A percentile compares a stretch with the other conserved stretches of the same genome.
Evolutionary conservation across 2,113 vertebrate species (phyloP).

Genomic region (Mormyrus lacerda): DNA sequence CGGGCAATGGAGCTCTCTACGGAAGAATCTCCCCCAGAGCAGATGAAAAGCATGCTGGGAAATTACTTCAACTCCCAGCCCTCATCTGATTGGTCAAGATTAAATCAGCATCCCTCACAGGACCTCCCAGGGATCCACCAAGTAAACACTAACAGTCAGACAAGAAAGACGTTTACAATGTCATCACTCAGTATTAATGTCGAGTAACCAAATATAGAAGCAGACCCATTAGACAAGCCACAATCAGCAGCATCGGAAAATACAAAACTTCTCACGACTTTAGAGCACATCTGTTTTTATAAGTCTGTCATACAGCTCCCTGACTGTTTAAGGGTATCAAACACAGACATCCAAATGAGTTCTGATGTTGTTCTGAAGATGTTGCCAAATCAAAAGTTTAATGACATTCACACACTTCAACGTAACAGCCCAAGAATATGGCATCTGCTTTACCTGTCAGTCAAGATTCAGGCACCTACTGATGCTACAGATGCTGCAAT

Average conservation of each 20-base stretch:
- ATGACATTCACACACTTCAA: background rate
- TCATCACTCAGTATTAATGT: background rate
- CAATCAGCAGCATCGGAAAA: background rate
- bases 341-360: constrained; percentile 18
- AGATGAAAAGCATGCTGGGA: background rate
- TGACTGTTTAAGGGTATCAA: constrained; percentile 18
- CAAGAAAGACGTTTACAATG: background rate
- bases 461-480: constrained; percentile 22
- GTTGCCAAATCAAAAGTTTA: background rate
- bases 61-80: background rate
- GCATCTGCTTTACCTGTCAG: constrained; percentile 40
- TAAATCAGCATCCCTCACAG: background rate
- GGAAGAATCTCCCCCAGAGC: background rate
- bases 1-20: background rate
- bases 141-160: background rate
- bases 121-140: background rate
- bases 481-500: constrained; percentile 20
- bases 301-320: constrained; percentile 45
- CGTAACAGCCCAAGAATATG: constrained; percentile 26
- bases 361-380: constrained; percentile 8
- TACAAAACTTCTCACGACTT: background rate
- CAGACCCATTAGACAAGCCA: background rate
- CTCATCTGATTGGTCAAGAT: background rate
- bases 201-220: background rate
- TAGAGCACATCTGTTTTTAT: constrained; percentile 27